A percentile compares a stretch with the other conserved stretches of the same genome.
These are phyloP conservation scores for Corvus moneduloides DNA, from an alignment of 2,113 vertebrate species.

Conservation along the genomic window DNA sequence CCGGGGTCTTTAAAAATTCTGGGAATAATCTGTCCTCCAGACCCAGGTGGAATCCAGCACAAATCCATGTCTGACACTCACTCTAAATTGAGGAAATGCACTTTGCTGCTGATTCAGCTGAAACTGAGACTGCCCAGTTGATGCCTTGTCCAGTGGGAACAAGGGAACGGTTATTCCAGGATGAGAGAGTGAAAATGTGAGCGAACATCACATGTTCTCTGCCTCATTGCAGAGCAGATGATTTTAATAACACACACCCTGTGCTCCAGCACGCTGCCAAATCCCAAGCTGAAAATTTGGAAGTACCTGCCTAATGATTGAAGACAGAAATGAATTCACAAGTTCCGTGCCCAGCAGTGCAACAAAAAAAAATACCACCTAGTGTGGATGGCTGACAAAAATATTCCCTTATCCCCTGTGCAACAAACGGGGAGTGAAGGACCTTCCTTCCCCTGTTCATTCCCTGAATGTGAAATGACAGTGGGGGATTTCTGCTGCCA, in stretches of 20 bases:
- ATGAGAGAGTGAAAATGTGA: not conserved
- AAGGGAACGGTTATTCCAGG: not conserved
- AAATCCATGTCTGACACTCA: not conserved
- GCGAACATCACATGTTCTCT: rapidly evolving
- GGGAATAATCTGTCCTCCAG: not conserved
- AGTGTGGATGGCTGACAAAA: not conserved
- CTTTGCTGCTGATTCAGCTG: not conserved
- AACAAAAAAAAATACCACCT: not conserved
- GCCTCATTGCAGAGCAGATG: not conserved
- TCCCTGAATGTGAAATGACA: not conserved
- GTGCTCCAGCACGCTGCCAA: not conserved
- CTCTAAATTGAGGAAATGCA: not conserved
- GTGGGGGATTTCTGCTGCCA: not conserved
- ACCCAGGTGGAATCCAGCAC: not conserved
- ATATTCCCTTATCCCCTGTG: not conserved
- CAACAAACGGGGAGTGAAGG: not conserved
- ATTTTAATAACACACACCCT: not conserved
- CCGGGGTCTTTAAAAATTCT: not conserved
- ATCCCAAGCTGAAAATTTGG: not conserved
- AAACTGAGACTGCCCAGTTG: not conserved
- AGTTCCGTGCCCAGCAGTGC: not conserved
- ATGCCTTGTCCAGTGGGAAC: not conserved
- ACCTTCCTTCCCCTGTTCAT: not conserved
- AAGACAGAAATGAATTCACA: not conserved
- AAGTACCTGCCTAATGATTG: not conserved